Percentiles rank a stretch among this genome's conserved stretches.
Evolutionary conservation across 2,888 invertebrate species (phyloP).

Genomic region (Keiferia lycopersicella): DNA sequence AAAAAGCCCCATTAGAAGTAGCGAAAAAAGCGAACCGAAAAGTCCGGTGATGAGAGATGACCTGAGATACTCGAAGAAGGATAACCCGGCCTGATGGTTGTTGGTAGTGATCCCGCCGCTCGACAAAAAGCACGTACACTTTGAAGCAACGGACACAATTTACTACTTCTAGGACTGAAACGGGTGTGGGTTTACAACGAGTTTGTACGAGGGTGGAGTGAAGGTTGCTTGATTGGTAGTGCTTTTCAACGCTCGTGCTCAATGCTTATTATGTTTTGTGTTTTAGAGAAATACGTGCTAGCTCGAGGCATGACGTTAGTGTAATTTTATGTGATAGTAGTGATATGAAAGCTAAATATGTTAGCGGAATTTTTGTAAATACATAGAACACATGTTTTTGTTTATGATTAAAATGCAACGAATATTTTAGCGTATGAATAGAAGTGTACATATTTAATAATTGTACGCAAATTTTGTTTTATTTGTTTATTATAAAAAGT

Average conservation of each 20-base stretch:
- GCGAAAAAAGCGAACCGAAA: constrained; percentile 19
- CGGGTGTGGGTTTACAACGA: not conserved
- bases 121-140: constrained; percentile 75
- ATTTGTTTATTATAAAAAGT: not conserved
- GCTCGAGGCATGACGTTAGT: constrained; percentile 29
- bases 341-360: constrained; percentile 1
- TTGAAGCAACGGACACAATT: constrained; percentile 68
- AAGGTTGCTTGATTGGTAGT: constrained; percentile 30
- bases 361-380: constrained; percentile 2
- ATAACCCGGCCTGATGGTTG: constrained; percentile 69
- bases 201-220: not conserved
- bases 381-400: not conserved
- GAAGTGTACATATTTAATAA: not conserved
- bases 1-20: constrained; percentile 33
- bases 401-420: not conserved
- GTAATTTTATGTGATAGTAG: constrained; percentile 32
- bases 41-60: constrained; percentile 37
- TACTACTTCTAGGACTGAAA: constrained; percentile 56
- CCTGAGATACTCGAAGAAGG: constrained; percentile 41
- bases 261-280: constrained; percentile 24
- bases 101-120: constrained; percentile 66
- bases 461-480: not conserved
- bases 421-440: not conserved
- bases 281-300: constrained; percentile 14
- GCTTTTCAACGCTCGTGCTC: constrained; percentile 32